A percentile compares a stretch with the other conserved stretches of the same genome.
Evolutionary conservation across 2,888 invertebrate species (phyloP).

Genomic region (Diogma glabrata): DNA sequence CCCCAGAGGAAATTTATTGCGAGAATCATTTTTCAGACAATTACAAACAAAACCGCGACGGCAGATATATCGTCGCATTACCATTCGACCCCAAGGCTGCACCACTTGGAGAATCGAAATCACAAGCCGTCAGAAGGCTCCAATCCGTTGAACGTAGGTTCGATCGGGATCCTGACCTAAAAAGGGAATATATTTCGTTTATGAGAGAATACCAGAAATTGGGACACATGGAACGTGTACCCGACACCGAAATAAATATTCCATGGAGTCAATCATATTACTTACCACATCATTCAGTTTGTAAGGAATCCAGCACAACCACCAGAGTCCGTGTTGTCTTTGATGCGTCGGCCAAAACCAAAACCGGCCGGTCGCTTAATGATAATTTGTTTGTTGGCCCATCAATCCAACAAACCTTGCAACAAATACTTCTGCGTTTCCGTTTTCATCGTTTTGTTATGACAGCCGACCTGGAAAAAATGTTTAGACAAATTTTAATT

Average conservation of each 20-base stretch:
- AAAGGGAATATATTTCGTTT: not conserved
- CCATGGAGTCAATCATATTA: not conserved
- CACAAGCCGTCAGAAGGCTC: not conserved
- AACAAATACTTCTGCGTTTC: not conserved
- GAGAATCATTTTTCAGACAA: not conserved
- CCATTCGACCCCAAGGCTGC: not conserved
- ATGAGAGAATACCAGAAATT: not conserved
- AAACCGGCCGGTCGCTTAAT: not conserved
- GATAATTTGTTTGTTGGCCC: not conserved
- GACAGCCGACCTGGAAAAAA: slow-evolving; percentile 1
- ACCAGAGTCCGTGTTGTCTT: not conserved
- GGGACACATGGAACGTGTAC: not conserved
- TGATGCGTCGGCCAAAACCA: not conserved
- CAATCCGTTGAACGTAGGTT: not conserved
- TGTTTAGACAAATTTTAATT: not conserved
- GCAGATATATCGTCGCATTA: not conserved
- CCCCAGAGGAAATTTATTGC: not conserved
- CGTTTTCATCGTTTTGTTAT: not conserved
- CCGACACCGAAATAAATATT: not conserved
- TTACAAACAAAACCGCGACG: not conserved
- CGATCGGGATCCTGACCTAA: not conserved
- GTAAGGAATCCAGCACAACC: not conserved
- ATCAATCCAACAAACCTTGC: not conserved
- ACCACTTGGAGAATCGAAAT: not conserved
- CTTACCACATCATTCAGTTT: not conserved